These are phyloP conservation scores for Boleophthalmus pectinirostris DNA, from an alignment of 2,113 vertebrate genomes.

Conservation along the genomic window DNA sequence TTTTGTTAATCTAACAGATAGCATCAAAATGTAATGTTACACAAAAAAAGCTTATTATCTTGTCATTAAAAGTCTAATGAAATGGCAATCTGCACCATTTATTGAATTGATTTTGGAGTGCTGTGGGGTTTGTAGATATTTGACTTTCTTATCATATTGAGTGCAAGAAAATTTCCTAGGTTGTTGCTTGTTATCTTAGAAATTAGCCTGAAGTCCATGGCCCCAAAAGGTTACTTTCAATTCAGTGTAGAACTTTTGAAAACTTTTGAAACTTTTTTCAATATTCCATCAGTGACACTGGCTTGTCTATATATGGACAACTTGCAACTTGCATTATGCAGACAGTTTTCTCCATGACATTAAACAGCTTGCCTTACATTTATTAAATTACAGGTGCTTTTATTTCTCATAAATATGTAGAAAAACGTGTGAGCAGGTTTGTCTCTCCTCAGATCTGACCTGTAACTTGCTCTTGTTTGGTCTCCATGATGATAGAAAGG, in stretches of 20 bases:
- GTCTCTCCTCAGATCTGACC: too few species aligned
- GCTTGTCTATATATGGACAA: neutral
- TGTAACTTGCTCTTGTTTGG: too few species aligned
- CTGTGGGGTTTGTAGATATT: neutral
- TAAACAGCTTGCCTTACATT: too few species aligned
- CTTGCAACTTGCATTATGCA: too few species aligned
- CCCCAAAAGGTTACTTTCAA: neutral
- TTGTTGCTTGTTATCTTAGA: conserved; percentile 3
- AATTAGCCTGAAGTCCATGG: neutral
- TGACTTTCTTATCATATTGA: conserved; percentile 1
- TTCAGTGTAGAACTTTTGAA: neutral
- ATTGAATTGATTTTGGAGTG: neutral
- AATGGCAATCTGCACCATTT: neutral
- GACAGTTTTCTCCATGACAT: too few species aligned
- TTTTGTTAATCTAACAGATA: neutral
- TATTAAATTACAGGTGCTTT: too few species aligned
- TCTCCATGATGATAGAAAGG: too few species aligned
- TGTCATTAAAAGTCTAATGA: neutral
- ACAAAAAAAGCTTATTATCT: neutral
- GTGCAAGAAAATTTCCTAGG: neutral
- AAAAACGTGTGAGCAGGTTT: too few species aligned
- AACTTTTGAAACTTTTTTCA: neutral
- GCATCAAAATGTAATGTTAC: neutral
- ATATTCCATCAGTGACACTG: neutral
- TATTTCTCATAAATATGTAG: too few species aligned